These are phyloP conservation scores for Leptinotarsa tumamoca DNA, from an alignment of 2,888 invertebrate genomes.

Conservation along the genomic window DNA sequence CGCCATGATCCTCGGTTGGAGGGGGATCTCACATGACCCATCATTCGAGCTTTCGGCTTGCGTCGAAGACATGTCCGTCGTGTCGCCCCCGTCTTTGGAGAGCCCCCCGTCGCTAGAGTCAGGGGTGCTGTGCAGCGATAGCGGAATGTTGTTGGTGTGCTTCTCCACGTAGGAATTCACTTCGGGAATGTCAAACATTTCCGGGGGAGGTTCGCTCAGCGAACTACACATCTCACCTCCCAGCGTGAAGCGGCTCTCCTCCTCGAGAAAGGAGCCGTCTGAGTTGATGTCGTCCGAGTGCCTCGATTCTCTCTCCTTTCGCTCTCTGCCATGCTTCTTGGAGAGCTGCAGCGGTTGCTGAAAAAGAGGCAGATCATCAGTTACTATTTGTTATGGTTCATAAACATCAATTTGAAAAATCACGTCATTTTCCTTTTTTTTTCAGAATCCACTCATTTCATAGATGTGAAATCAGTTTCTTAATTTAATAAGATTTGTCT, in stretches of 20 bases:
- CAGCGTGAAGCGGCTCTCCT: slow-evolving; percentile 60
- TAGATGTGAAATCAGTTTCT: too few species aligned
- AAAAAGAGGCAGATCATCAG: neutral
- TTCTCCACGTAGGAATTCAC: slow-evolving; percentile 37
- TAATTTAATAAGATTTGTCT: too few species aligned
- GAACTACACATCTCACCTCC: slow-evolving; percentile 65
- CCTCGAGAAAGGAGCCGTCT: slow-evolving; percentile 44
- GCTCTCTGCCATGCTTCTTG: neutral
- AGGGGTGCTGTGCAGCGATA: slow-evolving; percentile 44
- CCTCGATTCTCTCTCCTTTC: slow-evolving; percentile 8
- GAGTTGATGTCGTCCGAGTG: slow-evolving; percentile 13
- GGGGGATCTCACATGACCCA: slow-evolving; percentile 64
- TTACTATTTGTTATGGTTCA: neutral
- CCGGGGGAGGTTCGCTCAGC: slow-evolving; percentile 65
- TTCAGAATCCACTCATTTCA: too few species aligned
- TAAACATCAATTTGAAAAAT: too few species aligned
- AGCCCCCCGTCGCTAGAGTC: slow-evolving; percentile 40
- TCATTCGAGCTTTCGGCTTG: slow-evolving; percentile 57
- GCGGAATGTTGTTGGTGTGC: slow-evolving; percentile 30
- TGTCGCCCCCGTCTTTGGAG: slow-evolving; percentile 36
- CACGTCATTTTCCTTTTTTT: too few species aligned
- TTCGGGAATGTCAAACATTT: slow-evolving; percentile 63
- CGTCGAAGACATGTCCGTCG: slow-evolving; percentile 42
- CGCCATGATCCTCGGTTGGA: slow-evolving; percentile 63
- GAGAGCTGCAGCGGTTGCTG: neutral